Base-by-base conservation (phyloP, 2,888 invertebrate species). In the Thereva nobilitata region DNA sequence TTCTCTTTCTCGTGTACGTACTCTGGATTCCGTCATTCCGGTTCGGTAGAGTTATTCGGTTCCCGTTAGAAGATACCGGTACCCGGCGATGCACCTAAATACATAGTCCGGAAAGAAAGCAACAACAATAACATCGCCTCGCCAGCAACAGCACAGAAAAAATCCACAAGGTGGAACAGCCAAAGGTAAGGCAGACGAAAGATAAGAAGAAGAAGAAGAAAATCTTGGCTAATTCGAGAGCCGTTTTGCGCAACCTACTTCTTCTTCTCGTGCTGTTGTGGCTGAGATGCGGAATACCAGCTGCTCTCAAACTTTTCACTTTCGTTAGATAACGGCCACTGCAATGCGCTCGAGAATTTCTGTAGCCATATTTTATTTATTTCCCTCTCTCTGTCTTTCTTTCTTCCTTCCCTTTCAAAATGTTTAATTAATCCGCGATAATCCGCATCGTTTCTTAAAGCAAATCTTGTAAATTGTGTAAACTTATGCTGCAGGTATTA, bases 41-140 rank as follows among this genome's bases (percentile, higher is more conserved):
- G 72, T 74, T 73, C 74, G 72, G 72, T 74, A 72, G 71, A 74
- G 70, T 72, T 73, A 74, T 73, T 74, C 72, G 69, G 70, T 68
- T 73, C 72, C 73, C 74, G 73, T 73, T 74, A 73, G 66, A 70
- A 71, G 69, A 59, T 74, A 73, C 73, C 72, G 73, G 72, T 73
- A 73, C 71, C 38, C 49, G 38, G 35, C 56, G 49, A 49, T 7
- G 6, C 49, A 38, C 59, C 9, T 35, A 34, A 52, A 52, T 12
- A 8, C 37, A 23, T 47, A 59, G 23, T 23, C 23, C 23, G 23
- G 23, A 23, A 23, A 23, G 23, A 23, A 23, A 23, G 23, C 23
- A 23, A 23, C 23, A 23, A 23, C 23, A 23, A 23, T 2, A 23
- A 23, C 23, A 23, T 23, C 23, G 23, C 23, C 23, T 1, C 23